Base-by-base conservation (phyloP, 1,140 invertebrate species). In the Anastrepha ludens region DNA sequence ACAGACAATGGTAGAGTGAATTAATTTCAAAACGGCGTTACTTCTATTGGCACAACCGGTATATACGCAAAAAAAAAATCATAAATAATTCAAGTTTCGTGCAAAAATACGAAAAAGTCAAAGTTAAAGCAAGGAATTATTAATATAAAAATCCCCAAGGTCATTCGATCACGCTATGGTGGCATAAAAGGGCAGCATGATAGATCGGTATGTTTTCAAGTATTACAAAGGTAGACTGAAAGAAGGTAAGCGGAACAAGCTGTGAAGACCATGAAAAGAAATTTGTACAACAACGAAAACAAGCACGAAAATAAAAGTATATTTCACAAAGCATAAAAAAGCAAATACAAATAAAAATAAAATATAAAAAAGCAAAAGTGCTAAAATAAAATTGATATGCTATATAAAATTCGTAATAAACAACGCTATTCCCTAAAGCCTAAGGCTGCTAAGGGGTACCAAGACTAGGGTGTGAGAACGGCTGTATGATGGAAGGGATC, bases 241-340 rank as follows among this genome's bases (percentile, higher is more conserved):
- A 17, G 13, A 67, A 39, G 20, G 39, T 41, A 67, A 67, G 39
- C 13, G 6, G 11, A 55, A 44, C 41, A 47, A 81, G 44, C 74
- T n/a, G 47, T 29, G 47, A 58, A 55, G 47, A 58, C 50, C 85
- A 62, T 44, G 62, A 86, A 86, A 86, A 60, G 59, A 39, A 85
- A 60, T 13, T 17, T n/a, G 60, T n/a, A n/a, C 5, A 13, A 64
- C 8, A 64, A n/a, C 5, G 17, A 5, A 64, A n/a, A 64, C 4
- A 64, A 64, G 17, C 5, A 17, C 0, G 17, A 64, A 67, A 41
- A 39, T 29, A 39, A 39, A 67, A 67, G 8, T 29, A 2, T 58
- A n/a, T 62, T 17, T 62, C 15, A 13, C 4, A 62, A 62, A 13
- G 74, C n/a, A 81, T 47, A 8, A 81, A 81, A 55, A 0, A 17